A percentile compares a stretch with the other conserved stretches of the same genome.
Conservation (phyloP, 2,797 vertebrate species). For the Danio albolineatus region DNA sequence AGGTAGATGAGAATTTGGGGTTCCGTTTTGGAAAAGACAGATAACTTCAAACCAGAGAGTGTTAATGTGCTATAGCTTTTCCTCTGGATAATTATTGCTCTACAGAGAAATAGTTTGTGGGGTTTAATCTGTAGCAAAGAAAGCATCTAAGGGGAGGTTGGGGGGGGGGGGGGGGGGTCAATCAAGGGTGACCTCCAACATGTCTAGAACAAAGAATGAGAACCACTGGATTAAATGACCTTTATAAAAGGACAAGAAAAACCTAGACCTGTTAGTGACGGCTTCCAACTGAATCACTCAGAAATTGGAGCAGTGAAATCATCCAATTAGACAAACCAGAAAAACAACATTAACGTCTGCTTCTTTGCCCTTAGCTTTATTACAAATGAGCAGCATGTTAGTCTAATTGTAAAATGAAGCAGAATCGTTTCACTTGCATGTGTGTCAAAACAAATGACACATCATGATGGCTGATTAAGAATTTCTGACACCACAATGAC, state of each 20-base stretch:
- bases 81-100: not conserved
- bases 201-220: not conserved
- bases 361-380: not conserved
- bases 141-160: not conserved
- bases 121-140: not conserved
- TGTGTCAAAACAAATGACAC: not conserved
- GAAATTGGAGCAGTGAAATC: conserved; percentile 6
- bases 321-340: not conserved
- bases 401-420: not conserved
- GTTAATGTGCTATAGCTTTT: not conserved
- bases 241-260: not conserved
- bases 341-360: not conserved
- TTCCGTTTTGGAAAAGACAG: not conserved
- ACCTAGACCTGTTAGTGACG: not conserved
- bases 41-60: not conserved
- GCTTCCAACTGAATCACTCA: not conserved
- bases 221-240: not conserved
- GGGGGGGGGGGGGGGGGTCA: not conserved
- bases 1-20: too few relatives aligned
- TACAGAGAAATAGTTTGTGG: not conserved
- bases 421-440: not conserved
- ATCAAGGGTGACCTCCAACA: not conserved
- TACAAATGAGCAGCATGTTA: not conserved
- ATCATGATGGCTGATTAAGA: not conserved
- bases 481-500: conserved; percentile 24